Evolutionary conservation across 2,797 vertebrate species (phyloP).

Genomic region (Micrastur ruficollis): DNA sequence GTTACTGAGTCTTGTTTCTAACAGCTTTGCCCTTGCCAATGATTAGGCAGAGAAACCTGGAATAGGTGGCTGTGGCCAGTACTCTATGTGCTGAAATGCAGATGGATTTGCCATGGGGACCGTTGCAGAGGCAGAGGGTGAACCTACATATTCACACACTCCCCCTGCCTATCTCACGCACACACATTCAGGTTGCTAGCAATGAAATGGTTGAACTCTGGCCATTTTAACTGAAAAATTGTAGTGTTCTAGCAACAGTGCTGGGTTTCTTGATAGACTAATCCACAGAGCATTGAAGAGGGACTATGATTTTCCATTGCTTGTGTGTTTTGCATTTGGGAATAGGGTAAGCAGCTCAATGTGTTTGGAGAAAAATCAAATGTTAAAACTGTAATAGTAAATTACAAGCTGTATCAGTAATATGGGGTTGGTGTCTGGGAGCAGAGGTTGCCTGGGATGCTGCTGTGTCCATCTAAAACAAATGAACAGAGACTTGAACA

Average conservation of each 20-base stretch:
- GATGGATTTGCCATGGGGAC: slow-evolving; percentile 10
- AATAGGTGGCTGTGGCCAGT: not conserved
- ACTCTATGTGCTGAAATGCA: not conserved
- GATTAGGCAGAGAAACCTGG: slow-evolving; percentile 22
- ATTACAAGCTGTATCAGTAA: not conserved
- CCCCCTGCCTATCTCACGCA: not conserved
- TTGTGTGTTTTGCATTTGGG: not conserved
- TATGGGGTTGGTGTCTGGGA: not conserved
- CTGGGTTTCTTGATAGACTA: not conserved
- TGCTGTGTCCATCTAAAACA: not conserved
- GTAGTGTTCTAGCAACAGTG: not conserved
- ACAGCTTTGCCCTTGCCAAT: slow-evolving; percentile 29
- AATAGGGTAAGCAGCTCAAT: not conserved
- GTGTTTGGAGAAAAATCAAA: not conserved
- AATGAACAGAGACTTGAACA: not conserved
- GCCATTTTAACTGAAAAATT: not conserved
- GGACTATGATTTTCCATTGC: not conserved
- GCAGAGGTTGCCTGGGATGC: not conserved
- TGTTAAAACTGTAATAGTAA: not conserved
- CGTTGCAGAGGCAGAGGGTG: not conserved
- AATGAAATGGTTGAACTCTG: not conserved
- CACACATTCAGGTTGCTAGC: not conserved
- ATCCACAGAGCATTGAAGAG: not conserved
- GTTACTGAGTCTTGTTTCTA: slow-evolving; percentile 11
- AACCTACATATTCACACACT: not conserved